Evolutionary conservation across 2,888 invertebrate genomes (phyloP).

Genomic region (Amblyjoppa proteus): DNA sequence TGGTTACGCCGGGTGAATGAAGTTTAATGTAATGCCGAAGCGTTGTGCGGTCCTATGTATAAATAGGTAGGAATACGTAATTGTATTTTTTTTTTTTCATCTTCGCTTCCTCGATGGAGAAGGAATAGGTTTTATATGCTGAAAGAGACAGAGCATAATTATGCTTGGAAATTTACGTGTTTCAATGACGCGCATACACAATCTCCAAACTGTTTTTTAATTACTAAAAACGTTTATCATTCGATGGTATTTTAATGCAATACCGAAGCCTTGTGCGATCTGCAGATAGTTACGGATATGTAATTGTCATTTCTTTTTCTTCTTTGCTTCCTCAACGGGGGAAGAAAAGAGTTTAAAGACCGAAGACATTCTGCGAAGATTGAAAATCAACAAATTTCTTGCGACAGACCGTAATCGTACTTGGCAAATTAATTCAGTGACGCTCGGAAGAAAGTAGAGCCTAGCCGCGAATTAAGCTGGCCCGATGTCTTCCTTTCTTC

Average conservation of each 20-base stretch:
- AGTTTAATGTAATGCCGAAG: constrained; percentile 16
- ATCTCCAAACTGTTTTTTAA: neutral
- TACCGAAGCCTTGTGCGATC: neutral
- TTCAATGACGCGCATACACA: neutral
- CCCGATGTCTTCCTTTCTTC: neutral
- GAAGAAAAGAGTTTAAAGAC: neutral
- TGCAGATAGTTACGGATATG: neutral
- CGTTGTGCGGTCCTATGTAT: neutral
- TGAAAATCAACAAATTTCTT: neutral
- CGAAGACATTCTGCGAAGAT: neutral
- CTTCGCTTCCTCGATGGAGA: neutral
- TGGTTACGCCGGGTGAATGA: neutral
- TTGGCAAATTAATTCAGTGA: neutral
- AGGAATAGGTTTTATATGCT: neutral
- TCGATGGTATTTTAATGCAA: constrained; percentile 22
- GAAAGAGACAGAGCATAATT: neutral
- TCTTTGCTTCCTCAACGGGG: no score
- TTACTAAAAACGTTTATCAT: constrained; percentile 15
- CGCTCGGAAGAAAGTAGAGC: constrained; percentile 7
- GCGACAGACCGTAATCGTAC: neutral
- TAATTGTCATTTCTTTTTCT: neutral
- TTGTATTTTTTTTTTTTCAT: neutral
- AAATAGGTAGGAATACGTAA: neutral
- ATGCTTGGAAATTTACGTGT: neutral
- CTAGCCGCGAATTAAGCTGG: constrained; percentile 1